Evolutionary conservation across 2,113 vertebrate genomes (phyloP).

Genomic region (Maccullochella peelii): DNA sequence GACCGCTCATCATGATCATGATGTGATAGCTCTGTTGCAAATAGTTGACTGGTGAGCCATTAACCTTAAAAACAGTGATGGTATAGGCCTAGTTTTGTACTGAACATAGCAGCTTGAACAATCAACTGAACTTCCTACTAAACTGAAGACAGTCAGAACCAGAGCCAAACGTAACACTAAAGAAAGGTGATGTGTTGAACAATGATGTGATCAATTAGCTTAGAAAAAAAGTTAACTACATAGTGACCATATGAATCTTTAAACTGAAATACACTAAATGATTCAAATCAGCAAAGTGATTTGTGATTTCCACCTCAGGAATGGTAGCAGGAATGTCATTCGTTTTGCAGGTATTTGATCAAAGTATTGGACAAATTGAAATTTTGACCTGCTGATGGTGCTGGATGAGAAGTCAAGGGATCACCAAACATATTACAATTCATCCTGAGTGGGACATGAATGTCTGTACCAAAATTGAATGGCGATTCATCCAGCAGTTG

Average conservation of each 20-base stretch:
- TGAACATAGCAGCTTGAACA: background rate
- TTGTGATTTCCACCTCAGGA: background rate
- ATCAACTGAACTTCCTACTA: background rate
- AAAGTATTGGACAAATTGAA: background rate
- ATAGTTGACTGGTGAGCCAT: background rate
- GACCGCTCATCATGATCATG: background rate
- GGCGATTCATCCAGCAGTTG: background rate
- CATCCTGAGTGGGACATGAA: background rate
- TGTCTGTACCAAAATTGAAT: background rate
- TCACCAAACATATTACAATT: background rate
- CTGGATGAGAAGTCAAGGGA: background rate
- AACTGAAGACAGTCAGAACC: background rate
- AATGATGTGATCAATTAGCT: background rate
- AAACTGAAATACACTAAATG: background rate
- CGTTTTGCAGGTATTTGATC: background rate
- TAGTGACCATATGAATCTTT: background rate
- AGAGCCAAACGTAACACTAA: background rate
- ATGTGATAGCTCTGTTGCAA: background rate
- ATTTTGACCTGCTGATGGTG: background rate
- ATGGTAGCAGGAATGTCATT: background rate
- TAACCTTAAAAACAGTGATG: background rate
- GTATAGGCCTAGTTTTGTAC: background rate
- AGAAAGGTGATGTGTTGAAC: background rate
- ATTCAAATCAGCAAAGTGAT: background rate
- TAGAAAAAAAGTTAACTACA: background rate